phyloP scores from a whole-genome alignment of 2,888 invertebrate species.

The Oxytorus armatus region DNA sequence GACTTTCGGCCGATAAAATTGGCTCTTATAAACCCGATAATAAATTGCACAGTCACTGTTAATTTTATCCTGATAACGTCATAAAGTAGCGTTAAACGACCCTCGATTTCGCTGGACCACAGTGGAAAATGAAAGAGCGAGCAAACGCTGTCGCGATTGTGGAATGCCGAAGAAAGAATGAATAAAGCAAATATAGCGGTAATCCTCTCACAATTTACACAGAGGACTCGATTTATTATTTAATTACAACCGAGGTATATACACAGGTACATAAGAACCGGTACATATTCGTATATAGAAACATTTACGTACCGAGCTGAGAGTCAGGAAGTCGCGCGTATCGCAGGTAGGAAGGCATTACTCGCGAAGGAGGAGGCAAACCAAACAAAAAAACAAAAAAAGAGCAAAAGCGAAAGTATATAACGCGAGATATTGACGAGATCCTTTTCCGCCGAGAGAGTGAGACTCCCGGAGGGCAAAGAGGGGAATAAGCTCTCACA shows the following conservation, averaged over 20 bases:
- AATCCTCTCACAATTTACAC: constrained; percentile 40
- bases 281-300: background rate
- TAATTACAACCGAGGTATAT: constrained; percentile 51
- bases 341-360: constrained; percentile 25
- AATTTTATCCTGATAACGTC: constrained; percentile 36
- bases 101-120: constrained; percentile 2
- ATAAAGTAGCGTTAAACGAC: constrained; percentile 15
- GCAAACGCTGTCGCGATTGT: background rate
- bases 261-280: constrained; percentile 10
- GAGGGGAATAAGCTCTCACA: constrained; percentile 5
- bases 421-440: constrained; percentile 57
- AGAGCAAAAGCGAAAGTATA: constrained; percentile 56
- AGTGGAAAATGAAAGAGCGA: constrained; percentile 17
- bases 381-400: background rate
- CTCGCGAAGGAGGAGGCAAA: background rate
- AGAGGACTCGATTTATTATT: constrained; percentile 60
- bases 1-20: constrained; percentile 25
- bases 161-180: constrained; percentile 8
- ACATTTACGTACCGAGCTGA: constrained; percentile 7
- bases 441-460: constrained; percentile 16
- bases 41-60: constrained; percentile 24
- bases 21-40: constrained; percentile 15
- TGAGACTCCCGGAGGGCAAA: background rate
- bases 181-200: constrained; percentile 33
- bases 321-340: constrained; percentile 53